Evolutionary conservation across 2,797 vertebrate species (phyloP), one percentile per base, ranked within the genome.

Genomic region (Enteromius anoplus): DNA sequence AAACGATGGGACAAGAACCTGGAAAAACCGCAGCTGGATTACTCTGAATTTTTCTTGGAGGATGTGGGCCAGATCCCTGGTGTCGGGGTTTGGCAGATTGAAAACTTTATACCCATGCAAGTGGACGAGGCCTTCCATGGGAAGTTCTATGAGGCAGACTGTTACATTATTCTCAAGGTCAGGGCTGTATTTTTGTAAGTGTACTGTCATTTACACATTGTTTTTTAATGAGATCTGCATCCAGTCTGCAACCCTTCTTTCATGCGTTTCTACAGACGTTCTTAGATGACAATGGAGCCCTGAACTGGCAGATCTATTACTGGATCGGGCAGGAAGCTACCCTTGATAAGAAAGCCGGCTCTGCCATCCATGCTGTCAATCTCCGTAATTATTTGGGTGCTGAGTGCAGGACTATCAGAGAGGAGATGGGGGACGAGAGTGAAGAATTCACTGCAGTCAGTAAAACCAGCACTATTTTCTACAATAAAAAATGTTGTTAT

Each of bases 341-440:
- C 0, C 92, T 99, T 4, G 98, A 99, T 92, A 99, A 99, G 93
- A 99, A 99, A 88, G 98, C 98, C 0, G 95, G 98, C 71, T 93
- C 98, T 0, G 98, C 98, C 90, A 99, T 99, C 89, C 98, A 99
- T 0, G 96, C 98, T 0, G 98, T 99, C 91, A 99, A 99, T 91
- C 96, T 99, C 76, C 92, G 98, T 6, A 99, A 99, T 89, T 97
- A 95, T 90, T 93, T 99, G 32, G 98, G 98, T 0, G 98, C 98
- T 0, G 97, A 99, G 90, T 96, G 97, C 89, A 93, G 98, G 84
- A 96, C 95, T 0, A 93, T 96, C 65, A 94, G 98, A 17, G 98
- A 99, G 84, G 98, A 99, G 93, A 99, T 99, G 98, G 98, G 97
- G 0, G 98, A 99, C 0, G 98, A 99, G 91, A 99, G 97, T 0